Evolutionary conservation across 2,113 vertebrate genomes (phyloP).

Genomic region (Sceloporus undulatus): DNA sequence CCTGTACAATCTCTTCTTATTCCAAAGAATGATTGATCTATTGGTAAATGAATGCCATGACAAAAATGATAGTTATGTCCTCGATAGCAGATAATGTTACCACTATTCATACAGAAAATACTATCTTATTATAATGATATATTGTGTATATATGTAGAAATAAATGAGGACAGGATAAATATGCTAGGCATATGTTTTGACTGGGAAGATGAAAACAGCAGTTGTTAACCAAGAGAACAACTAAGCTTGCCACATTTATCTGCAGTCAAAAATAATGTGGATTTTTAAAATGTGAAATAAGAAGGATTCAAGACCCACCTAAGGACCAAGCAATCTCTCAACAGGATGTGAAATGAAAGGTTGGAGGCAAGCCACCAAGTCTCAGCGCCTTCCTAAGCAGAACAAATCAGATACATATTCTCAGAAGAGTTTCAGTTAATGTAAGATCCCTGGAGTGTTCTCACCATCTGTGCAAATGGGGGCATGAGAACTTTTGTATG

Average conservation of each 20-base stretch:
- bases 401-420: slow-evolving; percentile 34
- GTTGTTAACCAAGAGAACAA: neutral
- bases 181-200: neutral
- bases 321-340: neutral
- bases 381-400: neutral
- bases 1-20: neutral
- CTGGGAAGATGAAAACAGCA: neutral
- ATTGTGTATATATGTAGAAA: slow-evolving; percentile 10
- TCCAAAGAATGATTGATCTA: slow-evolving; percentile 12
- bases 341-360: neutral
- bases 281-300: neutral
- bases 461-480: slow-evolving; percentile 1
- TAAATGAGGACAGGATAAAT: neutral
- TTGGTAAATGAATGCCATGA: slow-evolving; percentile 19
- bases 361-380: slow-evolving; percentile 21
- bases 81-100: neutral
- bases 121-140: slow-evolving; percentile 2
- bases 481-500: neutral
- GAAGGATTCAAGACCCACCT: neutral
- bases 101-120: neutral
- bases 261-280: neutral
- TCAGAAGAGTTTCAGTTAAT: slow-evolving; percentile 9
- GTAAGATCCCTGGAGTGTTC: neutral
- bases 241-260: slow-evolving; percentile 11
- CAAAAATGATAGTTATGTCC: slow-evolving; percentile 22